Evolutionary conservation across 2,888 invertebrate species (phyloP), one percentile per base, ranked within the genome.

Genomic region (Tetrapedia diversipes): DNA sequence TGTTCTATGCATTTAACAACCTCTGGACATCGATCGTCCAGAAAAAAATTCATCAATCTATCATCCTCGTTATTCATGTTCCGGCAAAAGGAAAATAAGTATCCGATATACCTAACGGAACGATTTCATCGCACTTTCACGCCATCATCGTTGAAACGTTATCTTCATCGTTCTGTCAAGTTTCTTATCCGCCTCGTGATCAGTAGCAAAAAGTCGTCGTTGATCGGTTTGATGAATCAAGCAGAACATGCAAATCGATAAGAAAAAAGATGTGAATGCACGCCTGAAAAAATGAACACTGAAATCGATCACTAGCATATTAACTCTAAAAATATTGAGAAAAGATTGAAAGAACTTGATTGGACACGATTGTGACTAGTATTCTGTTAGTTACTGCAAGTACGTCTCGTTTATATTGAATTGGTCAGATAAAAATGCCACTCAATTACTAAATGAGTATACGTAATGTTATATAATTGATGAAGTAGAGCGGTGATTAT

Each of bases 101-200:
- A 16, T 0, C 16, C 54, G 64, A 41, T 65, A 41, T n/a, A 22
- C 51, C 39, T 16, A 34, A 54, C 29, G 22, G n/a, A 54, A 41
- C 54, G 56, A 65, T 57, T 65, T 43, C 56, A 56, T 56, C 65
- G 43, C 19, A 34, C 11, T 65, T 65, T 65, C 57, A 56, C 43
- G 56, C 45, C 43, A 24, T 54, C 56, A 32, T 2, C 63, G 41
- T 29, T 29, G 19, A 29, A 64, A 43, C 24, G 32, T 57, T 65
- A 65, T 65, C 65, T 56, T 43, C 43, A 27, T 65, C 65, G 57
- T 14, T 24, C 61, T n/a, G 24, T 63, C 61, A 37, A 49, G 24
- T 16, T 57, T 11, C 32, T 57, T 34, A 24, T 43, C n/a, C 43
- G 43, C 24, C 14, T 22, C 19, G 8, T 24, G 27, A 34, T 11